phyloP scores from a whole-genome alignment of 2,888 invertebrate genomes.

The Ormyrus thymus region DNA sequence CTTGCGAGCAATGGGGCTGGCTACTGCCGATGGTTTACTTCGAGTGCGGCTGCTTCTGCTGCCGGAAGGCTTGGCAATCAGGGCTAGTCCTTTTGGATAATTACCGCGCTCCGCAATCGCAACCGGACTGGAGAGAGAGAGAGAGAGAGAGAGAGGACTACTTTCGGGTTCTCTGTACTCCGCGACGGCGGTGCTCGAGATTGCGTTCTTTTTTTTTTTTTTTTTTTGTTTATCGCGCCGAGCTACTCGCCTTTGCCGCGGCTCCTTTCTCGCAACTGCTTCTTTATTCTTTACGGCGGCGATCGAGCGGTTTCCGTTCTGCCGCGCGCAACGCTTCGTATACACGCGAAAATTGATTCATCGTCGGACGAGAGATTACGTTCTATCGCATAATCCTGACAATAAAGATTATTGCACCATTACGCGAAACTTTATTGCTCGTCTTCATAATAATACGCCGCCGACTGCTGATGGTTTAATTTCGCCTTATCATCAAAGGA shows the following conservation, averaged over 20 bases:
- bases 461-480: neutral
- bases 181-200: slow-evolving; percentile 27
- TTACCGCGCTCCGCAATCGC: neutral
- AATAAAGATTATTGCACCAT: too few relatives aligned
- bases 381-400: too few relatives aligned
- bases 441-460: too few relatives aligned
- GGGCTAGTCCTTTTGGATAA: slow-evolving; percentile 40
- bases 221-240: neutral
- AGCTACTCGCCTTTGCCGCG: neutral
- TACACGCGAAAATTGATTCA: too few relatives aligned
- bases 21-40: slow-evolving; percentile 1
- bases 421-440: too few relatives aligned
- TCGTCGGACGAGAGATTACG: too few relatives aligned
- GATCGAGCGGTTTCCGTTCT: too few relatives aligned
- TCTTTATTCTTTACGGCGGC: neutral
- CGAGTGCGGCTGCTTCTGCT: neutral
- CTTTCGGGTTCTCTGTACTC: slow-evolving; percentile 5
- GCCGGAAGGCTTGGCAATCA: slow-evolving; percentile 11
- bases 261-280: slow-evolving; percentile 38
- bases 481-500: neutral
- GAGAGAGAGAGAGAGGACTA: neutral
- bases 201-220: slow-evolving; percentile 4
- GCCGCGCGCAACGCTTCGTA: too few relatives aligned
- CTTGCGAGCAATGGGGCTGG: neutral
- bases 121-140: neutral